Evolutionary conservation across 1,140 invertebrate genomes (phyloP).

Genomic region (Steinernema feltiae): DNA sequence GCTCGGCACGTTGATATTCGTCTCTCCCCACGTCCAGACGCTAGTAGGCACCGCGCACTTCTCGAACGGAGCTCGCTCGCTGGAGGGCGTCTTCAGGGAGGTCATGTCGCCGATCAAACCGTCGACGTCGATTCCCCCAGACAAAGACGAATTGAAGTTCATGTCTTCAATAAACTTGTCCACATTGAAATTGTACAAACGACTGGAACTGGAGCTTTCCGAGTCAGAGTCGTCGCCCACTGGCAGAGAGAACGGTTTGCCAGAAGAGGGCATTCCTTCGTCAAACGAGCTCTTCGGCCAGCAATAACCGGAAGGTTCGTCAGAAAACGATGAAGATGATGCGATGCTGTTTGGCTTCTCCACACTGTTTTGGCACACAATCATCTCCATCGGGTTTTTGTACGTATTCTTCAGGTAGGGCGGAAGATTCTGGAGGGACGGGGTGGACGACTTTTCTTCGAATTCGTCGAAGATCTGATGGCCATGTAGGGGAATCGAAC

Average conservation of each 20-base stretch:
- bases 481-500: neutral
- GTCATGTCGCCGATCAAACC: neutral
- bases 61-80: neutral
- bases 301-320: neutral
- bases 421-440: neutral
- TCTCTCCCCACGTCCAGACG: neutral
- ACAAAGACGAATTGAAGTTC: neutral
- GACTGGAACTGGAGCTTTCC: neutral
- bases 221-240: neutral
- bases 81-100: constrained; percentile 2
- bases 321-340: neutral
- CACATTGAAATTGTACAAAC: neutral
- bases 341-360: constrained; percentile 4
- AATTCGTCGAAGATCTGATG: neutral
- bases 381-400: constrained; percentile 3
- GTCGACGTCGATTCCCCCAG: neutral
- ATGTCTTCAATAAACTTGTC: neutral
- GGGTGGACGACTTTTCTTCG: neutral
- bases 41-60: neutral
- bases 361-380: neutral
- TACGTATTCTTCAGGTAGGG: constrained; percentile 1
- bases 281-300: neutral
- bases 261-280: neutral
- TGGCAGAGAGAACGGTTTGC: neutral
- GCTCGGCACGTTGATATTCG: neutral